Base-by-base conservation (phyloP, 1,140 invertebrate species). In the Zaprionus gabonicus region DNA sequence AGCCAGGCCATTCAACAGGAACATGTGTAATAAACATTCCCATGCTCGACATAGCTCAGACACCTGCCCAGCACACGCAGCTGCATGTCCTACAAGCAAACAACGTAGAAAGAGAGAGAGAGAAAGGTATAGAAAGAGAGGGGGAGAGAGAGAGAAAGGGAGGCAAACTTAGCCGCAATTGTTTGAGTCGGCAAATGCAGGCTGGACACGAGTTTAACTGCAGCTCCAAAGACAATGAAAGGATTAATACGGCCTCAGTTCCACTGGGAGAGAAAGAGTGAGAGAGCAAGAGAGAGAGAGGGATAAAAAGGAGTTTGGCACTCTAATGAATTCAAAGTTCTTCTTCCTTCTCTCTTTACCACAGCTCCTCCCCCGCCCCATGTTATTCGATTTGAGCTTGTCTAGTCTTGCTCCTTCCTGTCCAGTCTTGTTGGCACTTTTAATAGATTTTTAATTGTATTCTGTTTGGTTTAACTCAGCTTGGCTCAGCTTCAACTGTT, bases 1-100 rank as follows among this genome's bases (percentile, higher is more conserved):
- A 2, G 5, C 20, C 20, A 64, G 51, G 4, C 66, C 68, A 63
- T 31, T 28, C 72, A 51, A 38, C 63, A 53, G 59, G 44, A 75
- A 57, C 67, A 70, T 17, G 59, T 64, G 72, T 71, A 64, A 75
- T 75, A 75, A 75, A 75, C 72, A 75, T 64, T 56, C 58, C 38
- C 71, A 73, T 68, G 71, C 58, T 70, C 58, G 56, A 68, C 64
- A 73, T 73, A 59, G 44, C 65, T 67, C 64, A 73, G 62, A 68
- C 64, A 73, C 64, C 49, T 73, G 56, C 71, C 71, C 65, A 68
- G 53, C 71, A 73, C 71, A 73, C 46, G 56, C 64, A 73, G 34
- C 49, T 53, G 38, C 66, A 69, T 69, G 65, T 74, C 27, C 20
- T 23, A 74, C 66, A 74, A 60, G 41, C 23, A 17, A 27, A 17